phyloP scores from a whole-genome alignment of 2,797 vertebrate genomes.

The Cossypha polioptera region DNA sequence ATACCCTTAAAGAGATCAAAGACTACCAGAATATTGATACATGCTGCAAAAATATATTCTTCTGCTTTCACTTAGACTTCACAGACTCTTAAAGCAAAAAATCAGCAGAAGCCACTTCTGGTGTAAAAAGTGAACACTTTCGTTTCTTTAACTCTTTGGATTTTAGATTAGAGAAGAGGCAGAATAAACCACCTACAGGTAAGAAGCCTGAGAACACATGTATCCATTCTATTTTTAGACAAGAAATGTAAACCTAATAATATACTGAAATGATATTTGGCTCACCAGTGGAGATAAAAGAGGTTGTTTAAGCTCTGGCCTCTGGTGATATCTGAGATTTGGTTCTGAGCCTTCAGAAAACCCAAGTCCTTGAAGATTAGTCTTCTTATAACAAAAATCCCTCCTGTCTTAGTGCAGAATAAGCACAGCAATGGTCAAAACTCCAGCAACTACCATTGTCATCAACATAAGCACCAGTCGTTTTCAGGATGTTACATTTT shows the following conservation, averaged over 20 bases:
- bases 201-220: constrained; percentile 13
- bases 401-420: not conserved
- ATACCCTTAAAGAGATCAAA: constrained; percentile 74
- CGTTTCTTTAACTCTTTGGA: constrained; percentile 28
- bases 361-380: not conserved
- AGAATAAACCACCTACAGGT: constrained; percentile 7
- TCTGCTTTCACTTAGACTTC: constrained; percentile 53
- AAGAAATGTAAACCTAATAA: constrained; percentile 13
- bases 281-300: not conserved
- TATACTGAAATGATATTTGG: not conserved
- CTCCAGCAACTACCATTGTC: not conserved
- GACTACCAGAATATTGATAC: constrained; percentile 62
- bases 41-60: constrained; percentile 61
- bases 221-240: constrained; percentile 7
- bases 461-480: not conserved
- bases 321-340: not conserved
- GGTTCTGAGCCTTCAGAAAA: not conserved
- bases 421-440: not conserved
- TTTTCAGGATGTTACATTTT: not conserved
- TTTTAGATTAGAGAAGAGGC: constrained; percentile 36
- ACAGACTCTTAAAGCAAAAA: constrained; percentile 61
- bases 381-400: not conserved
- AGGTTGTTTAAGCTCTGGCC: not conserved
- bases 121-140: constrained; percentile 20
- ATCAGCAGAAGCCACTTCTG: constrained; percentile 18